Evolutionary conservation across 2,113 vertebrate species (phyloP), one percentile per base, ranked within the genome.

Genomic region (Bubo scandiacus): DNA sequence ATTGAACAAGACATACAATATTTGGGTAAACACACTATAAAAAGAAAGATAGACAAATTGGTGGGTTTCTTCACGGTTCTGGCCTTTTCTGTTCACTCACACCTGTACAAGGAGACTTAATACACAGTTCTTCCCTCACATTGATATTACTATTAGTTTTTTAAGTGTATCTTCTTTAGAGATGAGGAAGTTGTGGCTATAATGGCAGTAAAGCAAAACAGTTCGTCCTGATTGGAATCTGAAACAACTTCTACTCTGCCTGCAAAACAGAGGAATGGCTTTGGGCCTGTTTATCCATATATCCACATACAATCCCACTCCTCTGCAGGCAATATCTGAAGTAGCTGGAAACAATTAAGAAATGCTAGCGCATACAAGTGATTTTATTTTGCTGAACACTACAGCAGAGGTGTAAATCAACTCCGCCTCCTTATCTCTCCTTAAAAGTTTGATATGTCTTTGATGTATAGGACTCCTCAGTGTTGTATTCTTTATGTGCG

Each of bases 331-430:
- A 34, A 26, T 45, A 14, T 43, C n/a, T 83, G 45, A 86, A 58
- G 12, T 38, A 66, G 12, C 21, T 94, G 51, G 38, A 89, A 92
- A 75, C 36, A 42, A 29, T 40, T 8, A 20, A 74, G 40, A 94
- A 88, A 26, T 40, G 6, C 12, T 43, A 36, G 12, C 5, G 9
- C 0, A 0, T 17, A 3, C 7, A 79, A 84, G 7, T 10, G 8
- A 10, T 42, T 92, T 58, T 79, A 55, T 58, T 73, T 81, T 34
- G 22, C 62, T 40, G 55, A 83, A 51, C 0, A 1, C 38, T 81
- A 6, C 15, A 71, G 29, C 0, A 0, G 38, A 43, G 22, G 1
- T 43, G 29, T 51, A 71, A 71, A 91, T 49, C 17, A 74, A 27
- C 16, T 67, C 9, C 29, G 27, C 1, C 0, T 80, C 29, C 30